Evolutionary conservation across 2,113 vertebrate species (phyloP), one percentile per base, ranked within the genome.

Genomic region (rabbit (Oryctolagus cuniculus)): DNA sequence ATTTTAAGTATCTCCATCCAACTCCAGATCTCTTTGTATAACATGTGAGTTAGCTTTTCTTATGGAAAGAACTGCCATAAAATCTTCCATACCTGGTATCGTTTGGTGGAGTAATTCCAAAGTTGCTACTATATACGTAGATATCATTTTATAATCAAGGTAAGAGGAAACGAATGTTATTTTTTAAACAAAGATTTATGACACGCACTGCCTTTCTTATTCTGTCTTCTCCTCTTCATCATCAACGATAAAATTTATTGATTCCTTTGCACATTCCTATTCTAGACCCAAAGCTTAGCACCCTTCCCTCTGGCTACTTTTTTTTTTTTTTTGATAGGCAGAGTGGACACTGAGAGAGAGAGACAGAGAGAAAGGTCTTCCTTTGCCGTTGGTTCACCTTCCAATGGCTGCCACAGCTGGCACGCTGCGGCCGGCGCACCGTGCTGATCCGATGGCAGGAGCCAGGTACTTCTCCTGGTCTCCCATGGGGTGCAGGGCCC

Each of bases 141-240:
- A 70, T 77, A 53, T n/a, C 44, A 22, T 58, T 77, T 94, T 72
- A 73, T 34, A 77, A 51, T 38, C 63, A 81, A 16, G n/a, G 10
- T 13, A 77, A 64, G 17, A 91, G 79, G 12, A 86, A 91, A 61
- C 10, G 55, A 58, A 74, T n/a, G 17, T 16, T 61, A 36, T 75
- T 93, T 93, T 87, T 34, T 70, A 91, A 88, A 84, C 6, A 34
- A n/a, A 75, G 36, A 63, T 83, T 2, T 77, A 36, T 67, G 34
- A 21, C 3, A 15, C 5, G 15, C 8, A 36, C n/a, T 38, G 7
- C 10, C 74, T 90, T 91, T 80, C 24, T 74, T 58, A 77, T 85
- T 36, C 49, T 36, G 12, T 53, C 0, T 85, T 6, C 19, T 58
- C 1, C 15, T 67, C 3, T 2, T 61, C 25, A 6, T 34, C 13